A percentile compares a stretch with the other conserved stretches of the same genome.
Conservation (phyloP, 1,140 invertebrate species). For the Drosophila nebulosa region DNA sequence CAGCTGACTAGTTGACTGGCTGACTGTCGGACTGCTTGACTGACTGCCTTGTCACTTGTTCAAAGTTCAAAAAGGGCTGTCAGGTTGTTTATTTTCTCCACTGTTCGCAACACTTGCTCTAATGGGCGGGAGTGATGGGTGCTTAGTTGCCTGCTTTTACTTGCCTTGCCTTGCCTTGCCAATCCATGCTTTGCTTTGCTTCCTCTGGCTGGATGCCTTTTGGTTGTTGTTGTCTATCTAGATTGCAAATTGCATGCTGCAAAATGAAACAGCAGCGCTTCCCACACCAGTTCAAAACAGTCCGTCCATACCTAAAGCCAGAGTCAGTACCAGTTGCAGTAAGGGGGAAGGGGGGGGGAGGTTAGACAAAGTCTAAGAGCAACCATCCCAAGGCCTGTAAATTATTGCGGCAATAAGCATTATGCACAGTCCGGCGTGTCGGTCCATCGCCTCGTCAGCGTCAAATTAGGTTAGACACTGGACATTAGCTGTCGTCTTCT, state of each 20-base stretch:
- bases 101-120: conserved; percentile 59
- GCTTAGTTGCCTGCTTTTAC: conserved; percentile 3
- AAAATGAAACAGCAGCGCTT: conserved; percentile 34
- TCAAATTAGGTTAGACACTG: conserved; percentile 70
- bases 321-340: background rate
- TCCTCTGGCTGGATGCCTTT: background rate
- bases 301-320: background rate
- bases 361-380: background rate
- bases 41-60: conserved; percentile 35
- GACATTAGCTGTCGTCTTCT: conserved; percentile 28
- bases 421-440: conserved; percentile 56
- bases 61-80: conserved; percentile 21
- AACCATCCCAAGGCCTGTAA: conserved; percentile 26
- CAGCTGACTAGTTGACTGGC: background rate
- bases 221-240: conserved; percentile 15
- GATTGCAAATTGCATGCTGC: conserved; percentile 67
- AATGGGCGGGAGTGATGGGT: conserved; percentile 30
- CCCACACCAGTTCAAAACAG: background rate
- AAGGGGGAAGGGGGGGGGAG: too few species aligned
- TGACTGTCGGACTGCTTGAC: conserved; percentile 13
- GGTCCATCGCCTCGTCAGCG: conserved; percentile 49
- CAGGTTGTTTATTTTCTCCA: conserved; percentile 54
- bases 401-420: conserved; percentile 70
- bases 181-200: background rate
- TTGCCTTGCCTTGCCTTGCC: background rate